phyloP scores from a whole-genome alignment of 2,888 invertebrate genomes.

The Blastobasis adustella region DNA sequence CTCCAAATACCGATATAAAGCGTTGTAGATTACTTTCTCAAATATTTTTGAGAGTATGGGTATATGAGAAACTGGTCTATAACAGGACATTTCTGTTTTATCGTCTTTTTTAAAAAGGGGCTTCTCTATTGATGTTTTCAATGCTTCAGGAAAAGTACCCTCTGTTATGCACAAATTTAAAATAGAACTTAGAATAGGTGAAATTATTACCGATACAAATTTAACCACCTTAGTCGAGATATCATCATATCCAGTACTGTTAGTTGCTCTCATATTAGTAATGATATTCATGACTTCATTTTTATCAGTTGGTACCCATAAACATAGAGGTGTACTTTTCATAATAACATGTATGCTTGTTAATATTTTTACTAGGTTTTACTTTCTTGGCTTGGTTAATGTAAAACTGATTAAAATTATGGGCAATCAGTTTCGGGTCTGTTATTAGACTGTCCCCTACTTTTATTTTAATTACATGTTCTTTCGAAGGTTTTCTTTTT shows the following conservation, averaged over 20 bases:
- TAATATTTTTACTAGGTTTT: too few species aligned
- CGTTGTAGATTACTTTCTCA: slow-evolving; percentile 4
- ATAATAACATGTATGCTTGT: too few species aligned
- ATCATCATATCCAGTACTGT: neutral
- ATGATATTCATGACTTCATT: neutral
- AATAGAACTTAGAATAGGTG: neutral
- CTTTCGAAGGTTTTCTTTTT: too few species aligned
- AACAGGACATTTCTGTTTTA: slow-evolving; percentile 1
- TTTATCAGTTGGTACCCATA: neutral
- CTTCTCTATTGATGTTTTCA: slow-evolving; percentile 1
- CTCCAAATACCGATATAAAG: neutral
- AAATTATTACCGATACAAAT: neutral
- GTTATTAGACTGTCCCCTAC: neutral
- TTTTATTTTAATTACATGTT: too few species aligned
- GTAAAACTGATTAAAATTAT: neutral
- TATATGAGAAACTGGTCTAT: neutral
- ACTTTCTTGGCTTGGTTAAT: neutral
- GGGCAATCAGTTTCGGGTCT: neutral
- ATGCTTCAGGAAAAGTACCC: slow-evolving; percentile 2
- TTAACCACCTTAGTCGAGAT: neutral
- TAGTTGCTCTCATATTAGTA: neutral
- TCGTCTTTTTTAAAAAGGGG: neutral
- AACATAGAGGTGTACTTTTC: neutral
- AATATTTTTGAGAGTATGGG: slow-evolving; percentile 5
- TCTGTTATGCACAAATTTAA: neutral